Base-by-base conservation (phyloP, 2,113 vertebrate genomes). In the Pedionomus torquatus region DNA sequence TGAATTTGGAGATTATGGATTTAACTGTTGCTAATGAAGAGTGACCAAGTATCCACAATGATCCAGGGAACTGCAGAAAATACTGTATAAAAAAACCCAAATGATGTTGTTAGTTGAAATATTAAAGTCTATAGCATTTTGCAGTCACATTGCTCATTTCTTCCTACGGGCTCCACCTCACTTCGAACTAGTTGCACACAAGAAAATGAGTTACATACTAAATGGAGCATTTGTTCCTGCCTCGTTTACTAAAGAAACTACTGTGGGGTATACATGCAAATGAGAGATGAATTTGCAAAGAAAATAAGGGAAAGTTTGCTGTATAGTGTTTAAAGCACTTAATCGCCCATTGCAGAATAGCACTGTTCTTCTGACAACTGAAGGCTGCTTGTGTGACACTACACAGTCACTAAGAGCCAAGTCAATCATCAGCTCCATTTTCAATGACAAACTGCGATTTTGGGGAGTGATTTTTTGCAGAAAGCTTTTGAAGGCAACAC, bases 31-130 rank as follows among this genome's bases (percentile, higher is more conserved):
- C 43, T 37, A 75, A 24, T 12, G 61, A 75, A 52, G 20, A 11
- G 31, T 12, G 7, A 55, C 17, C 26, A 54, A 39, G 19, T 44
- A 84, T 17, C 19, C 7, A 26, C 26, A 37, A 46, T 1, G 19
- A 84, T 75, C 24, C 33, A 58, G 37, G 84, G 28, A 74, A 72
- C 3, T 25, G 79, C 11, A 87, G 13, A 80, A 83, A 77, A 77
- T 20, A 37, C 3, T 8, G 0, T 49, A 57, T 8, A 0, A 61
- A 89, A 89, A 63, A 41, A 2, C 2, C 4, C 3, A 66, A 66
- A 46, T 0, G 0, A 26, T 55, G 41, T 10, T 63, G 21, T 65
- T 70, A 76, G 31, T 4, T 5, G 14, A 64, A 68, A 24, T n/a
- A 64, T 13, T 86, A 11, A 70, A 68, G n/a, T 54, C 51, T 48